Base-by-base conservation (phyloP, 2,113 vertebrate species). In the Columbina picui region DNA sequence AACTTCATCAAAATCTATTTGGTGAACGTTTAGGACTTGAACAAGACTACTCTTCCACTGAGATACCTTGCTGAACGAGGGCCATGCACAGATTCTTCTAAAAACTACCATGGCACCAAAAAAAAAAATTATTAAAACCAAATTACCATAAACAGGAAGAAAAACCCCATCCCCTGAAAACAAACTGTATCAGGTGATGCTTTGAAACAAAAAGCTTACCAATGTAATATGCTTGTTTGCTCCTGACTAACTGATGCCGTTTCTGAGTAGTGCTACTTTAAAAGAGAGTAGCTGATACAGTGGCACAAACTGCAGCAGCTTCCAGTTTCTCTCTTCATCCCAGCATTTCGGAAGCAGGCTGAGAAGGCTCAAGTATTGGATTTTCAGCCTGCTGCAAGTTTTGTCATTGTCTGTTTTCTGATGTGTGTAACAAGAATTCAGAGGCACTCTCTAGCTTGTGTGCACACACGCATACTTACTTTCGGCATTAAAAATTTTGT, bases 401-500 rank as follows among this genome's bases (percentile, higher is more conserved):
- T 60, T 77, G 76, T 49, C 38, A 14, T 32, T 32, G 32, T 38
- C 67, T 64, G 14, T 56, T 92, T 95, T 77, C 78, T 77, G 56
- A 89, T 47, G 57, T 6, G 56, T 32, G 39, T 60, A 50, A 79
- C 36, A 84, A 17, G 22, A 87, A 43, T 65, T 56, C 77, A 87
- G 84, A 90, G 64, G 70, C 69, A 70, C 65, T 93, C 78, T 74
- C 80, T 78, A 80, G 56, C 43, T 49, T 14, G 2, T 59, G 59
- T 50, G 67, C 77, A 80, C 89, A 69, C 56, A 79, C 65, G 77
- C 84, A 77, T 61, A 39, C 73, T 93, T 86, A 74, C 63, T 89
- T 95, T 84, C 5, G 12, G 86, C 70, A 87, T 74, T 94, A 83
- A 85, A 68, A 80, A 22, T 55, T 67, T 63, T 96, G 91, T 93